Base-by-base conservation (phyloP, 2,888 invertebrate species). In the Colletes collaris region DNA sequence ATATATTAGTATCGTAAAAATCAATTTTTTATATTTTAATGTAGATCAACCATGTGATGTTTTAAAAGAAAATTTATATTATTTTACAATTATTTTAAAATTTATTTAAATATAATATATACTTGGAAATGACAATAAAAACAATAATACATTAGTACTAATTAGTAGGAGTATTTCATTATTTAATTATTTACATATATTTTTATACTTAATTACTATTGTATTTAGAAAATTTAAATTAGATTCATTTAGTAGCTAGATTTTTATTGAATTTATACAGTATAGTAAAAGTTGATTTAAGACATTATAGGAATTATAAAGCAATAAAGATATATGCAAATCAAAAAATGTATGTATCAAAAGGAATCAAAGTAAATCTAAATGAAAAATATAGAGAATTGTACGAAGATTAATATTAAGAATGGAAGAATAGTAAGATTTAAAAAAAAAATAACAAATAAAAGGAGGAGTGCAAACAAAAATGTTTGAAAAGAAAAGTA, bases 251-350 rank as follows among this genome's bases (percentile, higher is more conserved):
- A 52, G 16, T 73, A 52, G n/a, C 19, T 60, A 76, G 27, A 70
- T 66, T 49, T 58, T 27, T 58, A 60, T 76, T 52, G 27, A 67
- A 64, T 64, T 37, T 16, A 19, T 16, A 16, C 64, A 49, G 37
- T 8, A 7, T 0, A 16, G 49, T 75, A 59, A 75, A 77, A 64
- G 27, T 68, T 68, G 68, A 64, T 59, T 75, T 35, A 59, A 77
- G 67, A 37, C 13, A 77, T 77, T 75, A 40, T 77, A 68, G 68
- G 40, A 50, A 68, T 62, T 66, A 49, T 40, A 73, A 60, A 65
- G 52, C 16, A 73, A 72, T 59, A 63, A 37, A 64, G 19, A 52
- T 35, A 19, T 59, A 49, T 44, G 16, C 27, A 53, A 11, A 44
- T 75, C 16, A 63, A 70, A 44, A 67, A 13, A 37, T 74, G 52